A percentile compares a stretch with the other conserved stretches of the same genome.
Conservation (phyloP, 2,888 invertebrate species). For the Mayetiola destructor region DNA sequence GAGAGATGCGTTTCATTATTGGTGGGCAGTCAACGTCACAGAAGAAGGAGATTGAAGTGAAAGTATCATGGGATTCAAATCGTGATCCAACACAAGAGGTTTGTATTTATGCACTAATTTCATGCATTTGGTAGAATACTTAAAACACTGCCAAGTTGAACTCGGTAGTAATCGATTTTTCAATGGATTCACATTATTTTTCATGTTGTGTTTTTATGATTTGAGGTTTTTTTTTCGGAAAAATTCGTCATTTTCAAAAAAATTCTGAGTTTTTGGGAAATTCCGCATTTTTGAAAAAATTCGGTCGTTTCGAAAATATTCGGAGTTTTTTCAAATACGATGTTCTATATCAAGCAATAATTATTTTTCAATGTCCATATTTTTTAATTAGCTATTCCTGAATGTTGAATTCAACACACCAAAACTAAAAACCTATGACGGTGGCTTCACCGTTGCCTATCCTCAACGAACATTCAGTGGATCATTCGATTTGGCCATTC, state of each 20-base stretch:
- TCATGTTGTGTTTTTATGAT: too few relatives aligned
- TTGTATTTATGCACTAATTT: too few relatives aligned
- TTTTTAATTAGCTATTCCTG: slow-evolving; percentile 24
- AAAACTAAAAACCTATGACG: slow-evolving; percentile 46
- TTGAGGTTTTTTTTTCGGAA: background rate
- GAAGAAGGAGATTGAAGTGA: slow-evolving; percentile 52
- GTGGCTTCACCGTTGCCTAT: slow-evolving; percentile 51
- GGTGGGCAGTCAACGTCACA: slow-evolving; percentile 44
- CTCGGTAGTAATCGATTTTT: too few relatives aligned
- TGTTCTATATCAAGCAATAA: too few relatives aligned
- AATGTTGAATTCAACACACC: slow-evolving; percentile 47
- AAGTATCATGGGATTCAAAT: slow-evolving; percentile 76
- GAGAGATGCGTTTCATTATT: slow-evolving; percentile 57
- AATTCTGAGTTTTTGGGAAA: background rate
- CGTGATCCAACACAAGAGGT: slow-evolving; percentile 64
- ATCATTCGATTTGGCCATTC: slow-evolving; percentile 42
- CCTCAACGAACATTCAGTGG: slow-evolving; percentile 60
- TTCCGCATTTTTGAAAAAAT: too few relatives aligned
- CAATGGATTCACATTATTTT: too few relatives aligned
- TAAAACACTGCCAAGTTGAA: too few relatives aligned
- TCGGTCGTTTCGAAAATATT: too few relatives aligned
- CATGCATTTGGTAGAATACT: too few relatives aligned
- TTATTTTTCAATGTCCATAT: too few relatives aligned
- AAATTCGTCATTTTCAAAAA: background rate
- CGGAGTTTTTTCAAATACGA: too few relatives aligned